Base-by-base conservation (phyloP, 2,113 vertebrate genomes). In the Paramormyrops kingsleyae region DNA sequence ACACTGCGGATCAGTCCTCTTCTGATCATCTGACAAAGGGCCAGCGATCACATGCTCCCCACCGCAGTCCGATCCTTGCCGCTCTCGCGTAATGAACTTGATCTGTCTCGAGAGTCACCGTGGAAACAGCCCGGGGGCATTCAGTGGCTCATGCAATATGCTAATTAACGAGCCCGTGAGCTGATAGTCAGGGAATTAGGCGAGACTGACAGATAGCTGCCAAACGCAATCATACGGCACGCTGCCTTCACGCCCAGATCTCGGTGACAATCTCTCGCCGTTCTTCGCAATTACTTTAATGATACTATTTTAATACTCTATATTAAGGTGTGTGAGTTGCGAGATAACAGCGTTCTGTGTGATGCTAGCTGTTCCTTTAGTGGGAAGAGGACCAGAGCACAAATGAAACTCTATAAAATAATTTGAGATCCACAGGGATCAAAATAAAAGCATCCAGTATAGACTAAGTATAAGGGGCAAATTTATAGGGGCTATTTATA, bases 11-110 rank as follows among this genome's bases (percentile, higher is more conserved):
- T 90, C 86, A 80, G 66, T 59, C n/a, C 17, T 83, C 24, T 89
- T 88, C n/a, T 44, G 42, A 90, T 90, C 24, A 77, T 92, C 39
- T 88, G 59, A 53, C 66, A 87, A 59, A 56, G 15, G 47, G 88
- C 56, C 35, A 66, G 85, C 90, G 89, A 91, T 92, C 88, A 91
- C 88, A 89, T 90, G 46, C 46, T 49, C 77, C 74, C 86, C 90
- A 88, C 89, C 62, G 80, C 89, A 47, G 83, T 89, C 53, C 85
- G 89, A 66, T 91, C 80, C 90, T 70, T 87, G 83, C 31, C 62
- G 87, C 62, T 88, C 83, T 90, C 89, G 12, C 15, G 62, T 89
- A 88, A 90, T 91, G 52, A 70, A 87, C 88, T 90, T 70, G 66
- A 90, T 90, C 91, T 91, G 87, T 87, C 27, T 87, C 31, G 74